Base-by-base conservation (phyloP, 2,113 vertebrate species). In the Pyxicephalus adspersus region DNA sequence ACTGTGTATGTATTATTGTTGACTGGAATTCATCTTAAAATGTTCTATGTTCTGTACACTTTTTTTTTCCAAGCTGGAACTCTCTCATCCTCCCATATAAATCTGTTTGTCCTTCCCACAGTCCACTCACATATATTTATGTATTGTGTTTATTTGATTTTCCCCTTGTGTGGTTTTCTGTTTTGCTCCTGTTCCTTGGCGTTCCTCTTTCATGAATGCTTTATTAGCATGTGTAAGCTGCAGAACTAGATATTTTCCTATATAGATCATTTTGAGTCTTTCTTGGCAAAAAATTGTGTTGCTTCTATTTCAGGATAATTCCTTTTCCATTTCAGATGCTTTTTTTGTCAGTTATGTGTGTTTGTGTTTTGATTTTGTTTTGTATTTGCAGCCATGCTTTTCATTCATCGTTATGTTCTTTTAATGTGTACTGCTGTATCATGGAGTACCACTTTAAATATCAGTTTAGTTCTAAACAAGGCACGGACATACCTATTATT, bases 231-330 rank as follows among this genome's bases (percentile, higher is more conserved):
- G 61, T 65, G 64, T 29, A 66, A 29, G 78, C 67, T 25, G 45
- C 38, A 73, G 55, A 31, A 73, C 67, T 81, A 64, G 67, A 71
- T 71, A 81, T 81, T 71, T 80, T 63, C 66, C 57, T 20, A 58
- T 73, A 73, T 81, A 81, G 50, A 81, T 81, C 67, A 81, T 81
- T 64, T 77, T 64, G 50, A 54, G 61, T 22, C 23, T 77, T 81
- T 73, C 67, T 81, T 81, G 78, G 57, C 67, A 54, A 45, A 25
- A 54, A 54, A 64, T 72, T 52, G 54, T 64, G 58, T 57, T 70
- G 52, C 22, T 67, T 45, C 60, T 77, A 65, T 50, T 80, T 71
- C 31, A 4, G 52, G 45, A 28, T 71, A 54, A 28, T 54, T 28
- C 28, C 50, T 9, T 71, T 52, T 25, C n/a, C 3, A 5, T 64